Evolutionary conservation across 2,888 invertebrate species (phyloP).

Genomic region (Meliscaeva auricollis): DNA sequence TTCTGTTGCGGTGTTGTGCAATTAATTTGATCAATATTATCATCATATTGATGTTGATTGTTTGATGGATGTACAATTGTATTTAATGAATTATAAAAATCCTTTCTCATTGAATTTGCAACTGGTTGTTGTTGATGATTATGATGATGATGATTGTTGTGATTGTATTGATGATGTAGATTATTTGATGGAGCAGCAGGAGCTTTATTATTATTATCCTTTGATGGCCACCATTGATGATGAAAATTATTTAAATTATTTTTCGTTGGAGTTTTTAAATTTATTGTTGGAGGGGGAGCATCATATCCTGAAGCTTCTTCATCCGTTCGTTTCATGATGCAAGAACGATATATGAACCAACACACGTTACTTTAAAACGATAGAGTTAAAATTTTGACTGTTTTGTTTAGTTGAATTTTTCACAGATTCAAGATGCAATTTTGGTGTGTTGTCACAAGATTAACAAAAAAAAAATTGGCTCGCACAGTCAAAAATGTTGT

Average conservation of each 20-base stretch:
- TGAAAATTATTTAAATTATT: constrained; percentile 15
- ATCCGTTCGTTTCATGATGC: constrained; percentile 53
- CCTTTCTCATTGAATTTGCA: constrained; percentile 22
- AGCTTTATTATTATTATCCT: constrained; percentile 26
- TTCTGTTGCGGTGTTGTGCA: background rate
- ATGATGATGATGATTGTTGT: no score
- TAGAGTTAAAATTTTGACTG: no score
- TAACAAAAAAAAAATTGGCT: no score
- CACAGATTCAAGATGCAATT: no score
- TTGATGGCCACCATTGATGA: constrained; percentile 20
- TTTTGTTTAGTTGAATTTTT: no score
- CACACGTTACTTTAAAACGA: no score
- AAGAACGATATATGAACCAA: background rate
- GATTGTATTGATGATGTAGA: background rate
- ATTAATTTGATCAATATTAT: constrained; percentile 1
- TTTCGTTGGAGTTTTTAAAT: constrained; percentile 16
- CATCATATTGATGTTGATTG: background rate
- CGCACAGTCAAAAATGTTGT: background rate
- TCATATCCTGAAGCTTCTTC: background rate
- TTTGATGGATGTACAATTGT: background rate
- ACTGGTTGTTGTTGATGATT: constrained; percentile 33
- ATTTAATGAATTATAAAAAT: constrained; percentile 41
- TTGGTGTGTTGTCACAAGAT: no score
- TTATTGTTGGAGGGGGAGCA: no score
- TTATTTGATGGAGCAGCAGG: background rate